These are phyloP conservation scores for Chloromyia formosa DNA, from an alignment of 2,888 invertebrate genomes.

Conservation along the genomic window DNA sequence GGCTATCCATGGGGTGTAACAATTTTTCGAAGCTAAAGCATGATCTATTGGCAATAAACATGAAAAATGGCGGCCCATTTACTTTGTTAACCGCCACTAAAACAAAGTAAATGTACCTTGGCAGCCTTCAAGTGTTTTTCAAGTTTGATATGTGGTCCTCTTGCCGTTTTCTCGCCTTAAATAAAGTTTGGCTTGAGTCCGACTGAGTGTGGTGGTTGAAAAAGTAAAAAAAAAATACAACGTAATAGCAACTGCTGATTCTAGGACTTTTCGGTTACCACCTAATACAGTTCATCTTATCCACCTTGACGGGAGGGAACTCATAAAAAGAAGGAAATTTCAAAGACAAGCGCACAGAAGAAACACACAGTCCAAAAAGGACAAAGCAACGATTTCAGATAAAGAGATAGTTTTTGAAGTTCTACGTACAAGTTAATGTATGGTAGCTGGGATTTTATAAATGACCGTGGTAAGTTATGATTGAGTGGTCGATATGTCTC, in stretches of 20 bases:
- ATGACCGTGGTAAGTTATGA: neutral
- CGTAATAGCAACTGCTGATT: slow-evolving; percentile 5
- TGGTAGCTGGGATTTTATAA: slow-evolving; percentile 3
- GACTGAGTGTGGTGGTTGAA: slow-evolving; percentile 1
- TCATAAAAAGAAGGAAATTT: slow-evolving; percentile 4
- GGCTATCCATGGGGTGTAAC: slow-evolving; percentile 47
- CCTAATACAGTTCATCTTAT: slow-evolving; percentile 18
- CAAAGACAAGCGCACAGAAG: neutral
- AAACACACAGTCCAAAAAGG: too few relatives aligned
- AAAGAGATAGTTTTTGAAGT: neutral
- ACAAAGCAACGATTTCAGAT: slow-evolving; percentile 13
- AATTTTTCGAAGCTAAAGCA: slow-evolving; percentile 48
- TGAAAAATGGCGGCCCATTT: slow-evolving; percentile 49
- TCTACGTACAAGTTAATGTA: neutral
- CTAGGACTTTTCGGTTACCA: neutral
- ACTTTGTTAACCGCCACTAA: slow-evolving; percentile 50
- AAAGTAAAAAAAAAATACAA: neutral
- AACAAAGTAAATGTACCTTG: slow-evolving; percentile 49
- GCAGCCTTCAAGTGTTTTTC: slow-evolving; percentile 47
- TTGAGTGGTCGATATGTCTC: slow-evolving; percentile 1
- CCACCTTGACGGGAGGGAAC: neutral
- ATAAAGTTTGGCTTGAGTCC: slow-evolving; percentile 16
- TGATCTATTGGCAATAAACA: slow-evolving; percentile 51
- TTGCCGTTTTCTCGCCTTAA: slow-evolving; percentile 30
- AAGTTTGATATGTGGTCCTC: slow-evolving; percentile 44